Base-by-base conservation (phyloP, 2,888 invertebrate genomes). In the Pterostichus madidus region DNA sequence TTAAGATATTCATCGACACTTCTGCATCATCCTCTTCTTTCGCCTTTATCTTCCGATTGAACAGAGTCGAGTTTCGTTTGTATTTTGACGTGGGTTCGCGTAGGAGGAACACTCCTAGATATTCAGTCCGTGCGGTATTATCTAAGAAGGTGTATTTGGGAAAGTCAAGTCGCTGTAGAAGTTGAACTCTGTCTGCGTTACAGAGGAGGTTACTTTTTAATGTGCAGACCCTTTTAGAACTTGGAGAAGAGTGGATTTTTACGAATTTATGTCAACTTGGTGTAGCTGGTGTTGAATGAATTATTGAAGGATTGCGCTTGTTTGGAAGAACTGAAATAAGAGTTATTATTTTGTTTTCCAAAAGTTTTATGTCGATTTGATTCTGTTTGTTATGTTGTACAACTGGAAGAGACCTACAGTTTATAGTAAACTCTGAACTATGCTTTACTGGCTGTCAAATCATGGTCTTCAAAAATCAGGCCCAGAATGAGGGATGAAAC, bases 111-210 rank as follows among this genome's bases (percentile, higher is more conserved):
- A 76, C 76, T 76, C 76, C 76, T 76, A 76, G 76, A 46, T 76
- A 76, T 76, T 76, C 76, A n/a, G 31, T 13, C 32, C 8, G 76
- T 46, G 17, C 17, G 24, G 76, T 76, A 76, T 76, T 76, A 76
- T 53, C 76, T 76, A 52, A 53, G 71, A 52, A 53, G 71, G 71
- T 71, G 71, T 71, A 71, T 71, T 71, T 71, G 71, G 71, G 17
- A 71, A 71, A 64, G 64, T 39, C 39, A 71, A 64, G 64, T 39
- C 39, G 39, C 39, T 39, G 5, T 24, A 39, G 39, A 15, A 53
- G 53, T 17, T 53, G 53, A 17, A 15, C 13, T 53, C 7, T 53
- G 53, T 11, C 56, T 56, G 8, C 4, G 17, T 61, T 8, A 17
- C 24, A 15, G 11, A 31, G 13, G 64, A 13, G 13, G 64, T 64